Evolutionary conservation across 2,797 vertebrate genomes (phyloP), one percentile per base, ranked within the genome.

Genomic region (Ammospiza maritima): DNA sequence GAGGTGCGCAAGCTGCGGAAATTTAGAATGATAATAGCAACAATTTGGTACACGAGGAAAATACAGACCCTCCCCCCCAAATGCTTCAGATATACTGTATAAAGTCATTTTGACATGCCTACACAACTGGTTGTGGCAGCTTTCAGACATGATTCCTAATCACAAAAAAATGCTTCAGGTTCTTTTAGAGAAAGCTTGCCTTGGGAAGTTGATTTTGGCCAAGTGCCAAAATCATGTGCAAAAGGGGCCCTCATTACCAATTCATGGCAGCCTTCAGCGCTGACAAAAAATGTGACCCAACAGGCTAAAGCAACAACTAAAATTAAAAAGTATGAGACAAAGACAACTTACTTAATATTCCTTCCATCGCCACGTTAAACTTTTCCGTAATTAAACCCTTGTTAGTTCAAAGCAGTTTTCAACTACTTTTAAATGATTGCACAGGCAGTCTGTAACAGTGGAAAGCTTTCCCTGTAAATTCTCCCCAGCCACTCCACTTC

Each of bases 151-250:
- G 97, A 98, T 97, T 98, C 97, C 96, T 98, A 98, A 97, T 97
- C 89, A 95, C 93, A 97, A 96, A 97, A 97, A 97, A 98, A 97
- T 96, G 98, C 97, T 98, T 96, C 97, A 97, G 97, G 98, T 98
- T 98, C 97, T 98, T 98, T 98, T 98, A 97, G 95, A 97, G 97
- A 98, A 97, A 98, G 97, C 98, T 97, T 97, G 97, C 97, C 90
- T 98, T 98, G 98, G 97, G 97, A 98, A 97, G 98, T 98, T 98
- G 98, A 98, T 98, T 98, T 98, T 98, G 98, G 98, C 98, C 97
- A 97, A 96, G 60, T 95, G 98, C 98, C 98, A 98, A 97, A 97
- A 97, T 97, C 96, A 97, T 97, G 97, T 98, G 98, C 97, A 98
- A 98, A 97, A 94, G 94, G 96, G 97, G 98, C 97, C 98, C 98